Percentiles rank a stretch among this genome's conserved stretches.
phyloP scores from a whole-genome alignment of 1,140 invertebrate species.

The Drosophila quadrilineata region DNA sequence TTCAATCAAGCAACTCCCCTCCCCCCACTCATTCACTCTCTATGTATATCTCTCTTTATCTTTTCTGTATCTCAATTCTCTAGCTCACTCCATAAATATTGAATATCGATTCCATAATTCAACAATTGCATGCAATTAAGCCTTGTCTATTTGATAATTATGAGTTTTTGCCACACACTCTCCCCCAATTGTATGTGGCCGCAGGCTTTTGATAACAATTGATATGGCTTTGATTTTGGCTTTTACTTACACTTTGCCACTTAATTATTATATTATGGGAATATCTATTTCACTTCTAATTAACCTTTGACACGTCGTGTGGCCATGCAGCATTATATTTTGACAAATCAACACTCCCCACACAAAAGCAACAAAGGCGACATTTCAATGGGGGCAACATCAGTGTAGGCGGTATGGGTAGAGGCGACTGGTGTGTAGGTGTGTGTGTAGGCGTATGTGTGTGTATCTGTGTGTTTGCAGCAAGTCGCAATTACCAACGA shows the following conservation, averaged over 20 bases:
- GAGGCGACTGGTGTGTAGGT: slow-evolving; percentile 5
- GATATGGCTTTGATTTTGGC: slow-evolving; percentile 20
- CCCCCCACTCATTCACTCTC: no score
- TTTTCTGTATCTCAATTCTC: no score
- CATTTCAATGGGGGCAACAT: slow-evolving; percentile 23
- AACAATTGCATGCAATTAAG: slow-evolving; percentile 39
- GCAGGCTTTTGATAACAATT: slow-evolving; percentile 15
- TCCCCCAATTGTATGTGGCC: not conserved
- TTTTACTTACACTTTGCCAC: slow-evolving; percentile 57
- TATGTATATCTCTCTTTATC: no score
- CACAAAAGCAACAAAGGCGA: slow-evolving; percentile 47
- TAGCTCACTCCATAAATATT: no score
- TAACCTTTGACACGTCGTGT: slow-evolving; percentile 64
- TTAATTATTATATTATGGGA: slow-evolving; percentile 75
- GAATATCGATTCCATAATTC: slow-evolving; percentile 35
- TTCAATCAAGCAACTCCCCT: no score
- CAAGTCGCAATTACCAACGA: slow-evolving; percentile 78
- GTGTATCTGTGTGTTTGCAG: slow-evolving; percentile 50
- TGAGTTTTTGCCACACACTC: slow-evolving; percentile 1
- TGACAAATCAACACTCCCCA: slow-evolving; percentile 68
- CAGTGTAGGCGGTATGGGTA: not conserved
- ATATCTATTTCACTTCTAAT: slow-evolving; percentile 73
- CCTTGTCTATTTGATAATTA: slow-evolving; percentile 26
- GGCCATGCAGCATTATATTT: slow-evolving; percentile 42
- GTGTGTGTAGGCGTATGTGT: not conserved